A percentile compares a stretch with the other conserved stretches of the same genome.
phyloP scores from a whole-genome alignment of 35 echinoderm and acorn worm genomes.

The Apostichopus californicus region DNA sequence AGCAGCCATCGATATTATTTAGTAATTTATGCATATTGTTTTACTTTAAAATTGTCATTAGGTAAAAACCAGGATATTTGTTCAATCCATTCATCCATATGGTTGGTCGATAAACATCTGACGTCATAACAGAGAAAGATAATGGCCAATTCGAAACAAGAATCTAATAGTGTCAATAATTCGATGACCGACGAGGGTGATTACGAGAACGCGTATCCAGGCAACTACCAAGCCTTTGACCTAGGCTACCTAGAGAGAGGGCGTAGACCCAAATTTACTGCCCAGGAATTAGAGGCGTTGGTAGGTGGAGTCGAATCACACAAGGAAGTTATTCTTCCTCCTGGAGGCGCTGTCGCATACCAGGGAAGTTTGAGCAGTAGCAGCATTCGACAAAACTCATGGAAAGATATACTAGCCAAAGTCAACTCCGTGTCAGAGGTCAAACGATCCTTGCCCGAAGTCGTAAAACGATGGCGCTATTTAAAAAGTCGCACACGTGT shows the following conservation, averaged over 20 bases:
- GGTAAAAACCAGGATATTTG: too few species aligned
- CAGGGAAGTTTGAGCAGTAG: constrained; percentile 1
- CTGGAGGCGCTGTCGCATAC: background rate
- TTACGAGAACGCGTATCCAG: background rate
- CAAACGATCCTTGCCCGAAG: constrained; percentile 29
- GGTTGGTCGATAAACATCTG: too few species aligned
- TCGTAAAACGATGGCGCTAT: constrained; percentile 51
- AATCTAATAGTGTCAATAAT: background rate
- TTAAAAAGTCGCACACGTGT: constrained; percentile 51
- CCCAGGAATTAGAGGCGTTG: constrained; percentile 32
- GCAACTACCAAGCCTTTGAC: background rate
- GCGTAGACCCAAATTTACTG: constrained; percentile 39
- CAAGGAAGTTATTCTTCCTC: constrained; percentile 27
- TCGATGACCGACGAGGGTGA: constrained; percentile 18
- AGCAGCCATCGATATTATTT: too few species aligned
- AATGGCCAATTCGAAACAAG: background rate
- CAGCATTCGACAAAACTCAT: background rate
- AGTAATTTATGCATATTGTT: too few species aligned
- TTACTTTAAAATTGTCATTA: too few species aligned
- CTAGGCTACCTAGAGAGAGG: background rate
- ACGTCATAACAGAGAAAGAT: background rate
- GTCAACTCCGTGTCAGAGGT: constrained; percentile 50
- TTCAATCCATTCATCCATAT: too few species aligned
- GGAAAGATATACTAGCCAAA: constrained; percentile 41
- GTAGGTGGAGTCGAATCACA: constrained; percentile 5